Percentiles rank a stretch among this genome's conserved stretches.
These are phyloP conservation scores for Pseudomyrmex concolor DNA, from an alignment of 1,140 invertebrate species.

Conservation along the genomic window DNA sequence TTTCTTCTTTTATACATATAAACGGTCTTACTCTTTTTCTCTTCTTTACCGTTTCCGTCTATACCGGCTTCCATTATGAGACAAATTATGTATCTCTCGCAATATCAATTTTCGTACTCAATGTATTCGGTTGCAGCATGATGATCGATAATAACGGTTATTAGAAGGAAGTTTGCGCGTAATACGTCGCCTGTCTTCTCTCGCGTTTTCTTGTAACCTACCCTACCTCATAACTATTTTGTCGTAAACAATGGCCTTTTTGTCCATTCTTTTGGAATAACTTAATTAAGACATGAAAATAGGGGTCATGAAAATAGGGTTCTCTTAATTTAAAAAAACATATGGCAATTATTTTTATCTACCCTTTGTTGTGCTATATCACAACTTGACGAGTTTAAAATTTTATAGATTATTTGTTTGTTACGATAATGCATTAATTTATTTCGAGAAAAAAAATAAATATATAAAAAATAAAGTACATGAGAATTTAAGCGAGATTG, in stretches of 20 bases:
- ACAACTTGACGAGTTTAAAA: too few species aligned
- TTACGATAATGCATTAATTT: neutral
- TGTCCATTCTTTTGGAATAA: neutral
- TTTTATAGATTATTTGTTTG: neutral
- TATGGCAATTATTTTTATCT: neutral
- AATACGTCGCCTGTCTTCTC: slow-evolving; percentile 8
- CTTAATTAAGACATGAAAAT: slow-evolving; percentile 41
- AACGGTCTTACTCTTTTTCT: neutral
- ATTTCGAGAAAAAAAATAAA: neutral
- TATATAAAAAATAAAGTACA: slow-evolving; percentile 22
- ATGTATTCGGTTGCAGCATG: slow-evolving; percentile 45
- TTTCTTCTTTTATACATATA: neutral
- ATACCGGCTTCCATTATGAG: slow-evolving; percentile 17
- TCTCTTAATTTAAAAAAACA: neutral
- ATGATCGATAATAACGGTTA: slow-evolving; percentile 73
- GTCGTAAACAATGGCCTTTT: slow-evolving; percentile 19
- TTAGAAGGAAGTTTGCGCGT: slow-evolving; percentile 40
- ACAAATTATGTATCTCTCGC: slow-evolving; percentile 57
- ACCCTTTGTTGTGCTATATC: too few species aligned
- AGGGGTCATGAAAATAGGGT: neutral
- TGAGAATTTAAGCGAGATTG: slow-evolving; percentile 43
- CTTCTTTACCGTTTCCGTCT: neutral
- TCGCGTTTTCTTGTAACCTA: slow-evolving; percentile 7
- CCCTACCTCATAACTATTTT: slow-evolving; percentile 12
- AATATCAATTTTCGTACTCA: slow-evolving; percentile 67